Conservation (phyloP, 2,797 vertebrate genomes). For the Heliangelus exortis region DNA sequence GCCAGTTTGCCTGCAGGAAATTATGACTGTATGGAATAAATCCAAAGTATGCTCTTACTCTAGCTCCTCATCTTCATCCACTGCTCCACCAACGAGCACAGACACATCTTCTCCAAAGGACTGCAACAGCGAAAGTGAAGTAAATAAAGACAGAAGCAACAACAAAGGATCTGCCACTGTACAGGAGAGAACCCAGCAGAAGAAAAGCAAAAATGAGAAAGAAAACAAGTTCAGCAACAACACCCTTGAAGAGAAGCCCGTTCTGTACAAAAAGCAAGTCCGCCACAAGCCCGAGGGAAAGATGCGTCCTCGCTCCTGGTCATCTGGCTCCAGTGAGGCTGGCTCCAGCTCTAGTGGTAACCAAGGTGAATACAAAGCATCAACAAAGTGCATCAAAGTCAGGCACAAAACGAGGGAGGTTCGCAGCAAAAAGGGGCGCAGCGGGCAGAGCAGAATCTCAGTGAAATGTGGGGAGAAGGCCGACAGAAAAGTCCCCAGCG, state of each 20-base stretch:
- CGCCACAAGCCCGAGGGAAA: constrained; percentile 91
- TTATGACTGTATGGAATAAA: constrained; percentile 99
- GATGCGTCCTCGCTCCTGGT: constrained; percentile 93
- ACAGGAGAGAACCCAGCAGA: constrained; percentile 82
- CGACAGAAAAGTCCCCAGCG: constrained; percentile 80
- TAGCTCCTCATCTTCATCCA: constrained; percentile 94
- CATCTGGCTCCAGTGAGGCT: constrained; percentile 96
- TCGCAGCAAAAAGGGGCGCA: constrained; percentile 87
- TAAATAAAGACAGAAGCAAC: constrained; percentile 81
- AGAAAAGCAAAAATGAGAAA: constrained; percentile 89
- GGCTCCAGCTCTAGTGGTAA: constrained; percentile 96
- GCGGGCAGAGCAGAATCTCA: constrained; percentile 86
- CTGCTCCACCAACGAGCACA: constrained; percentile 95
- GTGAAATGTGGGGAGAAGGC: constrained; percentile 86
- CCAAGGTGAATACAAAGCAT: constrained; percentile 86
- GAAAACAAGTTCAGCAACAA: constrained; percentile 85
- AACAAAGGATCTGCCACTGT: constrained; percentile 71
- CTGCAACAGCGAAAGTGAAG: constrained; percentile 94
- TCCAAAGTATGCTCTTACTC: constrained; percentile 92
- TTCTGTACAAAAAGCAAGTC: constrained; percentile 85
- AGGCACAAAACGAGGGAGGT: constrained; percentile 92
- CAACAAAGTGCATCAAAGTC: constrained; percentile 86
- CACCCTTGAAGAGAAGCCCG: constrained; percentile 83
- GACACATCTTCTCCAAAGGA: constrained; percentile 98
- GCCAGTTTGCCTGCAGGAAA: constrained; percentile 98